Evolutionary conservation across 2,113 vertebrate species (phyloP).

Genomic region (Coturnix japonica): DNA sequence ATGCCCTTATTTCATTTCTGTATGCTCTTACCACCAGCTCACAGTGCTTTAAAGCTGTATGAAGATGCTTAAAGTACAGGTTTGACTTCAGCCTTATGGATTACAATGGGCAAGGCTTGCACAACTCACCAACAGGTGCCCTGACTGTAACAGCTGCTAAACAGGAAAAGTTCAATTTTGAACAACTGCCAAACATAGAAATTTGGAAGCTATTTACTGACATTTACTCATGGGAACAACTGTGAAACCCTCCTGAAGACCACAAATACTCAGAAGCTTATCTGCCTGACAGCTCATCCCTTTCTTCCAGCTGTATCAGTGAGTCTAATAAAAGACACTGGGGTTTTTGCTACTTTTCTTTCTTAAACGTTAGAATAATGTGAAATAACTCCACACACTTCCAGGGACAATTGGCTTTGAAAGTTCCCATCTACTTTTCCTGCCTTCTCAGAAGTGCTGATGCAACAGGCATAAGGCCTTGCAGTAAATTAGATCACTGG

Average conservation of each 20-base stretch:
- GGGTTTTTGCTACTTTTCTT: not conserved
- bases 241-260: not conserved
- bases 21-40: not conserved
- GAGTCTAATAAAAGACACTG: not conserved
- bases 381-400: not conserved
- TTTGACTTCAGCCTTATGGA: not conserved
- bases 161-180: not conserved
- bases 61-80: not conserved
- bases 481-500: not conserved
- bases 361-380: not conserved
- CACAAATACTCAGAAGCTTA: fast-evolving
- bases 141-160: not conserved
- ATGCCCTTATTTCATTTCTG: not conserved
- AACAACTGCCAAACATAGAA: not conserved
- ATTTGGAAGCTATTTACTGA: not conserved
- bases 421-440: not conserved
- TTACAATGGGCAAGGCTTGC: not conserved
- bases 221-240: not conserved
- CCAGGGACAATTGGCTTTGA: not conserved
- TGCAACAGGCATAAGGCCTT: not conserved
- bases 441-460: not conserved
- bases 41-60: not conserved
- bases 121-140: not conserved
- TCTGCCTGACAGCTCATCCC: not conserved
- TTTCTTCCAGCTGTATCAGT: not conserved